phyloP scores from a whole-genome alignment of 1,140 invertebrate species.

The Musca domestica region DNA sequence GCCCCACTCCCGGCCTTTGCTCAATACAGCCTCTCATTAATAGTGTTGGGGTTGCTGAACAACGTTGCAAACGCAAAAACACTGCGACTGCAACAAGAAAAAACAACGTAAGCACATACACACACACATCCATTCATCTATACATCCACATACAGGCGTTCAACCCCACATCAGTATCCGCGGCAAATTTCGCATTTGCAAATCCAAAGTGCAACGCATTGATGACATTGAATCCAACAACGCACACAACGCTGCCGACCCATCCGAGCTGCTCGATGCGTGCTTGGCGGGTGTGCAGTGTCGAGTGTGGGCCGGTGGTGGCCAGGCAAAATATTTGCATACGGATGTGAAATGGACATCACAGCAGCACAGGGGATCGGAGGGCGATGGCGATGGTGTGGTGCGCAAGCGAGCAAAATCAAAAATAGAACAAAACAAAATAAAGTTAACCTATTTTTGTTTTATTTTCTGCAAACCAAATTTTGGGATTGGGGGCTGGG shows the following conservation, averaged over 20 bases:
- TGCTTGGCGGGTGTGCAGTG: not conserved
- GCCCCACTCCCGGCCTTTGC: no score
- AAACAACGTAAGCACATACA: not conserved
- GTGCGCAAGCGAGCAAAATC: conserved; percentile 21
- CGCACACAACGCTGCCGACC: not conserved
- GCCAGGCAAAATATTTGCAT: conserved; percentile 1
- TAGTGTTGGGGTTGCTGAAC: not conserved
- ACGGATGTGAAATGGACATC: not conserved
- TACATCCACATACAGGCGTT: not conserved
- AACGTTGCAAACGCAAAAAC: not conserved
- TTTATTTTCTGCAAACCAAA: conserved; percentile 2
- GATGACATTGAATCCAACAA: conserved; percentile 26
- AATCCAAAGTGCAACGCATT: conserved; percentile 20
- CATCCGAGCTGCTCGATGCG: not conserved
- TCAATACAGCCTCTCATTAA: no score
- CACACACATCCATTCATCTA: conserved; percentile 19
- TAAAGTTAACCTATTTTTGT: conserved; percentile 28
- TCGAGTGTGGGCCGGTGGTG: not conserved
- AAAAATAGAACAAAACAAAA: conserved; percentile 25
- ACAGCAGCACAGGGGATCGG: not conserved
- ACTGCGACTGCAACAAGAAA: not conserved
- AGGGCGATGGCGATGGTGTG: not conserved
- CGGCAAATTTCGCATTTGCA: conserved; percentile 5
- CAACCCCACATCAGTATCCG: not conserved
- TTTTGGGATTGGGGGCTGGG: not conserved